These are phyloP conservation scores for Cyclopterus lumpus DNA, from an alignment of 2,797 vertebrate genomes.

Conservation along the genomic window DNA sequence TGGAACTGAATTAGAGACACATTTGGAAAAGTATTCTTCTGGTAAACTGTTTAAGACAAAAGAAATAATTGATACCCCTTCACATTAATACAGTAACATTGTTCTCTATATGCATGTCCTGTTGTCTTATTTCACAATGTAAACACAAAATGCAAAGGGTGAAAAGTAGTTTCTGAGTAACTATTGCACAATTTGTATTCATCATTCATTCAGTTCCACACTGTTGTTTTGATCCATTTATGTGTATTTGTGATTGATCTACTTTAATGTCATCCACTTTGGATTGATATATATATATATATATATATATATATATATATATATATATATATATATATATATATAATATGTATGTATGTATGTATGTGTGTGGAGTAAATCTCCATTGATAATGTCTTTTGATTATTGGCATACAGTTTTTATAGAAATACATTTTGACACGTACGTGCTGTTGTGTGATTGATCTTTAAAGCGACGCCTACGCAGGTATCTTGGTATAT, in stretches of 20 bases:
- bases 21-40: not conserved
- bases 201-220: conserved; percentile 27
- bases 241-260: conserved; percentile 36
- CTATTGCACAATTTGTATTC: conserved; percentile 23
- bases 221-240: conserved; percentile 18
- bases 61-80: conserved; percentile 30
- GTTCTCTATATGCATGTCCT: conserved; percentile 52
- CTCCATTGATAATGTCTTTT: conserved; percentile 20
- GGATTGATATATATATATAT: conserved; percentile 25
- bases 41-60: conserved; percentile 3
- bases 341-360: no score
- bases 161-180: conserved; percentile 1
- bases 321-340: conserved; percentile 3
- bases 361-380: conserved; percentile 29
- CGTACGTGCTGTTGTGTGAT: not conserved
- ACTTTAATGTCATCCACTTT: conserved; percentile 32
- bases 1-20: not conserved
- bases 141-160: conserved; percentile 21
- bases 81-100: conserved; percentile 19
- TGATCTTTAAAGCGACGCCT: not conserved
- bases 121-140: conserved; percentile 59
- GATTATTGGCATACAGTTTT: conserved; percentile 55
- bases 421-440: conserved; percentile 61
- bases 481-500: not conserved
- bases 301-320: no score